These are phyloP conservation scores for Podilymbus podiceps DNA, from an alignment of 2,113 vertebrate genomes.

Conservation along the genomic window DNA sequence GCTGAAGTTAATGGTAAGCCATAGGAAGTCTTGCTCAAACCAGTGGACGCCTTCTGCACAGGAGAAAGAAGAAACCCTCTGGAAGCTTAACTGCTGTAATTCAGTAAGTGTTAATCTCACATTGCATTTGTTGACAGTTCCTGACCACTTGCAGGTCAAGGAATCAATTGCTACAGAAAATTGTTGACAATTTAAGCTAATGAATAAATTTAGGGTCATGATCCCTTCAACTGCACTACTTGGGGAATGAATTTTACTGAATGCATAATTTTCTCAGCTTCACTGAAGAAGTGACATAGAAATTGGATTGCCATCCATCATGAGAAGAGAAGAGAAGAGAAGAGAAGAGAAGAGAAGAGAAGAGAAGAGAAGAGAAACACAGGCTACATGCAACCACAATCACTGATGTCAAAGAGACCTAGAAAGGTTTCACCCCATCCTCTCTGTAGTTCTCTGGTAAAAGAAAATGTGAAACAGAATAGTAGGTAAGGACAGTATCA, in stretches of 20 bases:
- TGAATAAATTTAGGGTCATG: constrained; percentile 22
- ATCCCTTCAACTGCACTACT: background rate
- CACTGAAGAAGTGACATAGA: background rate
- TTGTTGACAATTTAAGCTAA: constrained; percentile 34
- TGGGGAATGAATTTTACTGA: background rate
- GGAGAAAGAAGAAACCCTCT: background rate
- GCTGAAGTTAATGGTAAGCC: background rate
- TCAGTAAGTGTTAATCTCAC: background rate
- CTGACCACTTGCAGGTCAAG: background rate
- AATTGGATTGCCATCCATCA: background rate
- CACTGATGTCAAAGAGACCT: background rate
- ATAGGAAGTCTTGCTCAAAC: background rate
- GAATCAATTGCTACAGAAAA: constrained; percentile 22
- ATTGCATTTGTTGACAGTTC: background rate
- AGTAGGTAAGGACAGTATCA: background rate
- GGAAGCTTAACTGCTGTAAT: background rate
- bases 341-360: no score
- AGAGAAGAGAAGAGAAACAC: background rate
- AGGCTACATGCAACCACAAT: background rate
- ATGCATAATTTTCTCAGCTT: constrained; percentile 1
- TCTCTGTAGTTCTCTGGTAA: background rate
- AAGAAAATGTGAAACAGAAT: background rate
- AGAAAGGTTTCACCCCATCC: background rate
- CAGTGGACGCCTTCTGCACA: background rate
- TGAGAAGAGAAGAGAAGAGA: background rate